Evolutionary conservation across 1,140 invertebrate species (phyloP).

Genomic region (Portunus trituberculatus): DNA sequence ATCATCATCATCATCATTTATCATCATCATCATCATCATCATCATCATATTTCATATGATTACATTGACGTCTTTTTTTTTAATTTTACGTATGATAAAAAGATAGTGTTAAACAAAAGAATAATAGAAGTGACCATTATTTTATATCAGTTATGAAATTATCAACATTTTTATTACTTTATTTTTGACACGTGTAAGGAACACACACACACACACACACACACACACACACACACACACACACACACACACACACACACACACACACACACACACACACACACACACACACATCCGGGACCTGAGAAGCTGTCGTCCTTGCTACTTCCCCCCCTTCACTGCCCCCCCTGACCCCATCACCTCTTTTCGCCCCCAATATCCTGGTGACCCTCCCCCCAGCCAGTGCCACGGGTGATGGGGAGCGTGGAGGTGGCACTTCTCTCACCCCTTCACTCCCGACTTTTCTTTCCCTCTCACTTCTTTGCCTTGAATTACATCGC

Average conservation of each 20-base stretch:
- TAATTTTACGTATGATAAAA: too few relatives aligned
- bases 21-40: not conserved
- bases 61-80: too few relatives aligned
- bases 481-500: not conserved
- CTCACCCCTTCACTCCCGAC: not conserved
- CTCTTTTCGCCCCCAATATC: conserved; percentile 6
- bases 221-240: too few relatives aligned
- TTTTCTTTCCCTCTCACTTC: not conserved
- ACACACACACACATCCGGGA: not conserved
- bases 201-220: too few relatives aligned
- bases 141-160: too few relatives aligned
- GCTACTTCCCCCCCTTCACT: not conserved
- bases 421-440: too few relatives aligned
- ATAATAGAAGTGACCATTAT: too few relatives aligned
- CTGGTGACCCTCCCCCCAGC: not conserved
- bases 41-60: too few relatives aligned
- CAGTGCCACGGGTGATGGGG: too few relatives aligned
- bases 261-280: conserved; percentile 17
- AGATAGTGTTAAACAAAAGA: too few relatives aligned
- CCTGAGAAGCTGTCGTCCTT: not conserved
- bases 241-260: not conserved
- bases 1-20: not conserved
- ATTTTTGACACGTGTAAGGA: too few relatives aligned
- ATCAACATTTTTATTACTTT: too few relatives aligned
- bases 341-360: not conserved